Conservation (phyloP, 1,140 invertebrate species). For the Thalassaphorura encarpata region DNA sequence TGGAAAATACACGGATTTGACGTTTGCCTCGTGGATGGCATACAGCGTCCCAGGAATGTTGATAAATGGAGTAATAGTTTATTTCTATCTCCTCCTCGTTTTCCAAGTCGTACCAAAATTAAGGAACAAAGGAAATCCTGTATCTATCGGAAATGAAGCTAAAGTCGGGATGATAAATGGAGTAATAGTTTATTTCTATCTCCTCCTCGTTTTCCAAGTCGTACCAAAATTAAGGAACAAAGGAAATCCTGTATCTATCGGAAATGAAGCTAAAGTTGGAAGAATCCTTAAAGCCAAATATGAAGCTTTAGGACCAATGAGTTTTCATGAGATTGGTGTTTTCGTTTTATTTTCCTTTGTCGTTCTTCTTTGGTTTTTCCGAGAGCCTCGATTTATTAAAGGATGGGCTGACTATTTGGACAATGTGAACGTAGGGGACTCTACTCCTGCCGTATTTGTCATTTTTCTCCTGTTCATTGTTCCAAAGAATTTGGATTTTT, state of each 20-base stretch:
- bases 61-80: constrained; percentile 59
- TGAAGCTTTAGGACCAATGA: constrained; percentile 41
- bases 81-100: constrained; percentile 54
- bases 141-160: too few species aligned
- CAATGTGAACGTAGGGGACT: constrained; percentile 54
- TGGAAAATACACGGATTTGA: constrained; percentile 24
- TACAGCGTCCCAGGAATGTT: constrained; percentile 45
- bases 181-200: constrained; percentile 55
- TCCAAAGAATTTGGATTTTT: constrained; percentile 51
- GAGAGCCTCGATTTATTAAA: constrained; percentile 43
- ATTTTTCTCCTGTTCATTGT: constrained; percentile 68
- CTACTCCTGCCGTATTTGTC: constrained; percentile 67
- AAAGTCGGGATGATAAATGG: constrained; percentile 46
- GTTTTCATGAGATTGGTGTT: constrained; percentile 43
- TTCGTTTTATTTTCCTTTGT: constrained; percentile 42
- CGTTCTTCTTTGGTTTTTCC: constrained; percentile 46
- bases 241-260: too few species aligned
- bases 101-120: too few species aligned
- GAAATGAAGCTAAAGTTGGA: not conserved
- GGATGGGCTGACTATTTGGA: constrained; percentile 33
- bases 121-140: too few species aligned
- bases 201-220: too few species aligned
- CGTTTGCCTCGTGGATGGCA: constrained; percentile 64
- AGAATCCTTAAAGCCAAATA: constrained; percentile 38
- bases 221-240: too few species aligned